phyloP scores from a whole-genome alignment of 2,797 vertebrate species.

The Intellagama lesueurii region DNA sequence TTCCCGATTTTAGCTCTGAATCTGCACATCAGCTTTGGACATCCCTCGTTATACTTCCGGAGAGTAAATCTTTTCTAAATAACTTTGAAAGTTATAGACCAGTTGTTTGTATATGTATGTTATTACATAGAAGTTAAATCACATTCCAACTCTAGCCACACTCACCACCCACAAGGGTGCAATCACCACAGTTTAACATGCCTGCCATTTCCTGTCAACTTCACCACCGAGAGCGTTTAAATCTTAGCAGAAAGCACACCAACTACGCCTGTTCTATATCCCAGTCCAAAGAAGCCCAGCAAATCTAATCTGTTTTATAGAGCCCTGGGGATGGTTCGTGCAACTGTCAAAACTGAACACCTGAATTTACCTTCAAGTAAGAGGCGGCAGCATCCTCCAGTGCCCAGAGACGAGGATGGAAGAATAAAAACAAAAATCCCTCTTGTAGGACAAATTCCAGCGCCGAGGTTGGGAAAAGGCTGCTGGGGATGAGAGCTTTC shows the following conservation, averaged over 20 bases:
- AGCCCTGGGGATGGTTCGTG: background rate
- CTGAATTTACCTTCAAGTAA: constrained; percentile 39
- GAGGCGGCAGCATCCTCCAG: background rate
- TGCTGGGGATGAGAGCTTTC: background rate
- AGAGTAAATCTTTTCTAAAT: background rate
- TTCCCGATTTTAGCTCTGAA: too few relatives aligned
- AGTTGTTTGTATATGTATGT: background rate
- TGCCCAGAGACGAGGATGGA: background rate
- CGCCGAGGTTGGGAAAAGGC: background rate
- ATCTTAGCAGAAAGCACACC: fast-evolving
- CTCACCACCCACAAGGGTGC: background rate
- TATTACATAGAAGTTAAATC: background rate
- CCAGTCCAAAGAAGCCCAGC: background rate
- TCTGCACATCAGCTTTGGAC: background rate
- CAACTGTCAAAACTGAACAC: background rate
- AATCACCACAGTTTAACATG: background rate
- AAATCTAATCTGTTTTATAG: background rate
- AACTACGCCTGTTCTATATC: background rate
- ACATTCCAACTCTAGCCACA: background rate
- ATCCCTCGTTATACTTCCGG: background rate
- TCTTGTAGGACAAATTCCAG: background rate
- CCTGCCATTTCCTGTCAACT: background rate
- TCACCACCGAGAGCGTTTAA: background rate
- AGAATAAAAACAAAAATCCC: background rate
- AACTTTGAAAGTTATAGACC: background rate